Base-by-base conservation (phyloP, 2,888 invertebrate species). In the Phorcus lineatus region DNA sequence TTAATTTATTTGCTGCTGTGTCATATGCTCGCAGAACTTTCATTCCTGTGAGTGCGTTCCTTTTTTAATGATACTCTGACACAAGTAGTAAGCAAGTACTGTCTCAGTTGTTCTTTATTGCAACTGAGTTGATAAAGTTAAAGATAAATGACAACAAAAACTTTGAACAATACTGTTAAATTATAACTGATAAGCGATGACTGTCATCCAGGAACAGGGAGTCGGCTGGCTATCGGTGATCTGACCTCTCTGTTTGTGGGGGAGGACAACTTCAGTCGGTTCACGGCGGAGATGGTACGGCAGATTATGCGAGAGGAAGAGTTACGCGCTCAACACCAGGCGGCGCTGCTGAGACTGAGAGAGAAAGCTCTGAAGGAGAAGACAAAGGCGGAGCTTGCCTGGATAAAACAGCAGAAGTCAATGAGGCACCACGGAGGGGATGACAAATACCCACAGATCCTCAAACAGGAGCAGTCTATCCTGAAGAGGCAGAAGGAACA, bases 361-460 rank as follows among this genome's bases (percentile, higher is more conserved):
- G 96, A 96, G 90, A 95, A 95, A 88, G 95, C 95, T 0, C 91
- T 96, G 78, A 94, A 95, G 55, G 95, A 96, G 92, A 94, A 95
- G 85, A 95, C 95, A 0, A 95, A 95, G 91, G 94, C 95, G 0
- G 95, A 95, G 92, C 92, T 95, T 83, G 94, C 95, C 0, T 95
- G 94, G 94, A 91, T 96, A 22, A 95, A 96, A 91, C 95, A 95
- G 74, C 95, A 96, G 88, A 95, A 95, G 90, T 95, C 94, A 89
- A 93, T 94, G 47, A 93, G 94, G 79, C 94, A 95, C 86, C 95
- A 94, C 76, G 95, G 95, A 0, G 93, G 94, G 75, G 93, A 94
- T 36, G 94, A 94, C 66, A 94, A 94, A 87, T 94, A 95, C 81
- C 94, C 95, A 0, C 91, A 95, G 1, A 94, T 96, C 36, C 74